These are phyloP conservation scores for Polymixis lichenea DNA, from an alignment of 2,888 invertebrate species.

Conservation along the genomic window DNA sequence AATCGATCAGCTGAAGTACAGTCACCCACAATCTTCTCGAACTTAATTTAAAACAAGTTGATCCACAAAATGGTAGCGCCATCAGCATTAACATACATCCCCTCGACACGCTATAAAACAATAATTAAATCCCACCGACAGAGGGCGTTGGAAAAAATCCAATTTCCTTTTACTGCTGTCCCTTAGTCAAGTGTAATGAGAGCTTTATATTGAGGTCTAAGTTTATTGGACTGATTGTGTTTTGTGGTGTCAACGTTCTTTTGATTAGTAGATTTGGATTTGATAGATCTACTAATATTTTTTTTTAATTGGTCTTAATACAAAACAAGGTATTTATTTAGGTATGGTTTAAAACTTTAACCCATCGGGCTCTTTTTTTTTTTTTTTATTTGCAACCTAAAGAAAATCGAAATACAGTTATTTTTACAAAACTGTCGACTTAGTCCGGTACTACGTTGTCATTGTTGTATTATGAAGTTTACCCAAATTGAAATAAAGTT, in stretches of 20 bases:
- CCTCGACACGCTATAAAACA: constrained; percentile 83
- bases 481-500: too few relatives aligned
- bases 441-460: too few relatives aligned
- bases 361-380: too few relatives aligned
- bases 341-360: too few relatives aligned
- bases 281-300: background rate
- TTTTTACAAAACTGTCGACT: too few relatives aligned
- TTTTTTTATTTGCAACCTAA: too few relatives aligned
- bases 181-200: constrained; percentile 66
- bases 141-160: constrained; percentile 83
- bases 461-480: too few relatives aligned
- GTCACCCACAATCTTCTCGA: constrained; percentile 12
- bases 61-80: constrained; percentile 54
- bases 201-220: constrained; percentile 41
- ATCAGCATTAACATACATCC: constrained; percentile 75
- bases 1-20: too few relatives aligned
- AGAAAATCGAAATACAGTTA: too few relatives aligned
- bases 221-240: constrained; percentile 29
- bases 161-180: constrained; percentile 85
- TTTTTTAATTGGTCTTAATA: too few relatives aligned
- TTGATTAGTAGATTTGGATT: background rate
- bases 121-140: constrained; percentile 84
- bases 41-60: constrained; percentile 54
- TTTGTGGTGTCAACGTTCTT: constrained; percentile 26
- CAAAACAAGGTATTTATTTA: too few relatives aligned